These are phyloP conservation scores for Trichomalopsis sarcophagae DNA, from an alignment of 1,140 invertebrate genomes.

Conservation along the genomic window DNA sequence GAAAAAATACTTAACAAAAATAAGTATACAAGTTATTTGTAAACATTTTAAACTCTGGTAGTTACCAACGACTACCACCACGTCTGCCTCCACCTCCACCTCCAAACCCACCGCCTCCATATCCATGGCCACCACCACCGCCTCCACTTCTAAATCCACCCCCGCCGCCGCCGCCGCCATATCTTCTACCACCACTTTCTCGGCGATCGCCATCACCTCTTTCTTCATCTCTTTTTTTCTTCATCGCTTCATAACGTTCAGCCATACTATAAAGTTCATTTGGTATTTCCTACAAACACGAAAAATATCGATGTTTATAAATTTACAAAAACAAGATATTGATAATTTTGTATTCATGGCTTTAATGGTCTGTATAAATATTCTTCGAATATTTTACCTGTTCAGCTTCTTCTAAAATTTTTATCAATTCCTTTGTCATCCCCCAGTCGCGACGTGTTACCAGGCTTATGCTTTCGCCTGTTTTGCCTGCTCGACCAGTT, in stretches of 20 bases:
- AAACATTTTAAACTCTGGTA: background rate
- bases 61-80: conserved; percentile 24
- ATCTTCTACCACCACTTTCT: conserved; percentile 62
- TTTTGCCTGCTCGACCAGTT: conserved; percentile 90
- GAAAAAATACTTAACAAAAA: background rate
- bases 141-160: conserved; percentile 47
- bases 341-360: background rate
- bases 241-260: conserved; percentile 79
- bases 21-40: background rate
- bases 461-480: conserved; percentile 87
- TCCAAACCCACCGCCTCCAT: background rate
- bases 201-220: conserved; percentile 60
- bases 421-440: conserved; percentile 87
- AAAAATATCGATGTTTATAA: conserved; percentile 1
- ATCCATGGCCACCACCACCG: conserved; percentile 18
- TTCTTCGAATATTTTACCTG: conserved; percentile 72
- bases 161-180: conserved; percentile 53
- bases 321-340: conserved; percentile 12
- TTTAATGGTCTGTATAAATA: background rate
- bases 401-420: conserved; percentile 85
- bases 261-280: conserved; percentile 84
- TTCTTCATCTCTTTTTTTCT: conserved; percentile 76
- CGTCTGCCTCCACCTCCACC: background rate
- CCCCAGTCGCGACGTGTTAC: conserved; percentile 88
- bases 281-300: conserved; percentile 78